A percentile compares a stretch with the other conserved stretches of the same genome.
Conservation (phyloP, 2,797 vertebrate genomes). For the Acanthurus leucopareius region DNA sequence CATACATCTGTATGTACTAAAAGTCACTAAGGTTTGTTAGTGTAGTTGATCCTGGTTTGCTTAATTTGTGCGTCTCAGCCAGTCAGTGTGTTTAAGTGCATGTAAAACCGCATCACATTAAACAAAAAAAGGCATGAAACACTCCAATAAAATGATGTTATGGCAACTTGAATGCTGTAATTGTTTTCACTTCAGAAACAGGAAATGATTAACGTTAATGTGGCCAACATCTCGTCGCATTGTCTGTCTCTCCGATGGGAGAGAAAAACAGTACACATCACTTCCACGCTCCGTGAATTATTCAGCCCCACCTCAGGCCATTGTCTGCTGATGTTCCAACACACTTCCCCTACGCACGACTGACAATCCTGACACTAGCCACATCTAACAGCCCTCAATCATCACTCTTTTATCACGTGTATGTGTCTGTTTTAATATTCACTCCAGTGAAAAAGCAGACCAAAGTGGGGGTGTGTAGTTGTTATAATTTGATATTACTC, state of each 20-base stretch:
- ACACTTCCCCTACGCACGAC: slow-evolving; percentile 66
- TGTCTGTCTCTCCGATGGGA: slow-evolving; percentile 63
- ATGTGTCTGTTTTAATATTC: slow-evolving; percentile 73
- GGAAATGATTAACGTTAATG: slow-evolving; percentile 74
- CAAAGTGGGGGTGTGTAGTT: slow-evolving; percentile 45
- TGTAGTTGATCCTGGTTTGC: too few species aligned
- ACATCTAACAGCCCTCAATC: slow-evolving; percentile 62
- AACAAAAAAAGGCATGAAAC: slow-evolving; percentile 45
- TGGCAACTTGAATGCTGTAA: slow-evolving; percentile 71
- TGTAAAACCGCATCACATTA: neutral
- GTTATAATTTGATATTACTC: slow-evolving; percentile 63
- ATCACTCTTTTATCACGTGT: slow-evolving; percentile 72
- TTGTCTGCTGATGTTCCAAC: slow-evolving; percentile 80
- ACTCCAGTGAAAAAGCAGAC: slow-evolving; percentile 49
- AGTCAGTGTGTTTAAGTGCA: neutral
- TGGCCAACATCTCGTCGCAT: slow-evolving; percentile 38
- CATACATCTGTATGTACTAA: too few species aligned
- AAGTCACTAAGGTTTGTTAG: neutral
- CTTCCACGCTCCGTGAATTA: slow-evolving; percentile 76
- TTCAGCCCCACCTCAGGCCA: slow-evolving; percentile 76
- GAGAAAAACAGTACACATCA: slow-evolving; percentile 55
- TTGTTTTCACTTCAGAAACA: slow-evolving; percentile 64
- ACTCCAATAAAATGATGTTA: slow-evolving; percentile 35
- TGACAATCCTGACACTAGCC: slow-evolving; percentile 63
- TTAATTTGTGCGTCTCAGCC: slow-evolving; percentile 5